Base-by-base conservation (phyloP, 2,113 vertebrate species). In the Triplophysa tibetana region DNA sequence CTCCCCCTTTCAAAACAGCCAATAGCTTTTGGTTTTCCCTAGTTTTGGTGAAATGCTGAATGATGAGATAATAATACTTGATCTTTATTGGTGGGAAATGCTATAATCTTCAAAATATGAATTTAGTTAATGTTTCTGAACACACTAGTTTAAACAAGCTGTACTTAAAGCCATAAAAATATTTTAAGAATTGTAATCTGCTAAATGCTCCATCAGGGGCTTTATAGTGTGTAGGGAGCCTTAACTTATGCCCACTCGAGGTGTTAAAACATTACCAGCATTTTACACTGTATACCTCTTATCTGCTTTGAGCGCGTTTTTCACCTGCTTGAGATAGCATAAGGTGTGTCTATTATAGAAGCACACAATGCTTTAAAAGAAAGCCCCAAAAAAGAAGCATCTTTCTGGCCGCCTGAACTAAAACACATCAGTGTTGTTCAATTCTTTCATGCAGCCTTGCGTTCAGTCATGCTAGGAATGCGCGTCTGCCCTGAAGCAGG, bases 381-480 rank as follows among this genome's bases (percentile, higher is more conserved):
- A 73, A 33, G 48, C 41, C 50, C 24, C 17, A 29, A 52, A 43
- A 77, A 29, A 45, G 23, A 66, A 48, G 14, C 23, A 85, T 87
- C 82, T 81, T 68, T 70, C 78, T 84, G 61, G 70, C 52, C 38
- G 80, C 78, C 75, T 70, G 43, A 74, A 17, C 75, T 78, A 26
- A 75, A 52, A 11, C 13, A 26, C 33, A 52, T 17, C 0, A 21
- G 33, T 73, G 61, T 85, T 77, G 84, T 83, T 60, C 75, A 58
- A 68, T 85, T 60, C 48, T 78, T 13, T 86, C 75, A 63, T 19
- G 21, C 81, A 67, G 23, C 62, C 73, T 62, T 80, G 86, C 80
- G 7, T 1, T 78, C 54, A 65, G 81, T 74, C 54, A 87, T 81
- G 87, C 80, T 7, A 86, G 77, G 83, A 88, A 89, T 89, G 82